Conservation (phyloP, 2,797 vertebrate genomes). For the Gadopsis bispinosus region DNA sequence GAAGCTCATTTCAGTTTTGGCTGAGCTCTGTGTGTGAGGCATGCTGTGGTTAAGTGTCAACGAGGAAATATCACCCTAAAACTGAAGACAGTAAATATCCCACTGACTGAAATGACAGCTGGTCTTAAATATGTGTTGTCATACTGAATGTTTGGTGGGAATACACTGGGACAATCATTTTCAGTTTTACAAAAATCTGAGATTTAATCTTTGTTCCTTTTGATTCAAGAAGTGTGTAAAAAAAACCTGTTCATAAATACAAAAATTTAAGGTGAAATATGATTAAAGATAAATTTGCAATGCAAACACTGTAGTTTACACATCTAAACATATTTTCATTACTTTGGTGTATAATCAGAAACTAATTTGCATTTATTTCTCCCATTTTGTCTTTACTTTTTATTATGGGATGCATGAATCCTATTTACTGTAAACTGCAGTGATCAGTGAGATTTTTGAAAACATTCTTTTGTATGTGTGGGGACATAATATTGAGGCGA, state of each 20-base stretch:
- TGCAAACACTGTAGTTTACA: neutral
- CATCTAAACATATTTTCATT: neutral
- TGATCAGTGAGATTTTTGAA: neutral
- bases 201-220: neutral
- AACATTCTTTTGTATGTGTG: neutral
- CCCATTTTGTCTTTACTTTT: neutral
- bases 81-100: slow-evolving; percentile 39
- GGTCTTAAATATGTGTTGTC: slow-evolving; percentile 21
- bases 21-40: slow-evolving; percentile 6
- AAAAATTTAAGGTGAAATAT: neutral
- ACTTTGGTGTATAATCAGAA: neutral
- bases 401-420: neutral
- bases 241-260: too few species aligned
- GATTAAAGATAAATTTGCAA: neutral
- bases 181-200: neutral
- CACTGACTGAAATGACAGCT: slow-evolving; percentile 24
- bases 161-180: neutral
- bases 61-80: slow-evolving; percentile 21
- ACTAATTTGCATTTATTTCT: neutral
- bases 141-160: slow-evolving; percentile 8
- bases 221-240: neutral
- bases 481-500: neutral
- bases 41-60: slow-evolving; percentile 35
- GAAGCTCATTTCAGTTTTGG: slow-evolving; percentile 17
- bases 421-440: neutral